Evolutionary conservation across 2,888 invertebrate genomes (phyloP).

Genomic region (Scrobipalpa atriplicella): DNA sequence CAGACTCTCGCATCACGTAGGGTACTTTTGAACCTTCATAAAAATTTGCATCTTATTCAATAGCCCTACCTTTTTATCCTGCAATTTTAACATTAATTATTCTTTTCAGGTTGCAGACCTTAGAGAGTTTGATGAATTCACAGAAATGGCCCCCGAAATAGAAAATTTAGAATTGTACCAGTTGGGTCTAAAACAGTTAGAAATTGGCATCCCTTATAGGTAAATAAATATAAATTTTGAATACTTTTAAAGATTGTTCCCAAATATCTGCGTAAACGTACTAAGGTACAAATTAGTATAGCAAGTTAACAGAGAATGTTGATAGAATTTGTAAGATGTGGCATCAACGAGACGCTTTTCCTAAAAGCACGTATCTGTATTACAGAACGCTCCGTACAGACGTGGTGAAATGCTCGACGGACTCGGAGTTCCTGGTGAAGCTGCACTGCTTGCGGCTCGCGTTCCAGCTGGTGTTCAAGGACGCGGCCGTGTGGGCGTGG

Average conservation of each 20-base stretch:
- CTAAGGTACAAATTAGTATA: not conserved
- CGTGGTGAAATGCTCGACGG: constrained; percentile 93
- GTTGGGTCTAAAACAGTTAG: constrained; percentile 91
- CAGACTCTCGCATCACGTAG: no score
- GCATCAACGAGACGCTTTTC: no score
- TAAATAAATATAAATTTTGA: no score
- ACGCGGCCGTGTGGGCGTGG: constrained; percentile 88
- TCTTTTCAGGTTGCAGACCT: constrained; percentile 89
- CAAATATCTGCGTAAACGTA: no score
- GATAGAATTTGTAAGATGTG: not conserved
- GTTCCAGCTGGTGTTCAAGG: constrained; percentile 90
- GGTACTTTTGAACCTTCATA: no score
- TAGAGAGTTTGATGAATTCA: constrained; percentile 93
- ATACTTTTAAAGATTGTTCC: no score
- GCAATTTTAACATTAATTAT: not conserved
- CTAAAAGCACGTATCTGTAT: not conserved
- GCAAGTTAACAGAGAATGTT: constrained; percentile 5
- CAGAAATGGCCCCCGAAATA: constrained; percentile 88
- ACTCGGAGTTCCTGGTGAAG: constrained; percentile 97
- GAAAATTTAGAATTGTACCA: constrained; percentile 94
- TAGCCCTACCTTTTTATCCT: not conserved
- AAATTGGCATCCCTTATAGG: constrained; percentile 89
- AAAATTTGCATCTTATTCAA: no score
- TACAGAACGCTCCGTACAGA: constrained; percentile 91
- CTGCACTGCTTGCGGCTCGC: constrained; percentile 96